Conservation (phyloP, 2,888 invertebrate species). For the Mythimna ferrago region DNA sequence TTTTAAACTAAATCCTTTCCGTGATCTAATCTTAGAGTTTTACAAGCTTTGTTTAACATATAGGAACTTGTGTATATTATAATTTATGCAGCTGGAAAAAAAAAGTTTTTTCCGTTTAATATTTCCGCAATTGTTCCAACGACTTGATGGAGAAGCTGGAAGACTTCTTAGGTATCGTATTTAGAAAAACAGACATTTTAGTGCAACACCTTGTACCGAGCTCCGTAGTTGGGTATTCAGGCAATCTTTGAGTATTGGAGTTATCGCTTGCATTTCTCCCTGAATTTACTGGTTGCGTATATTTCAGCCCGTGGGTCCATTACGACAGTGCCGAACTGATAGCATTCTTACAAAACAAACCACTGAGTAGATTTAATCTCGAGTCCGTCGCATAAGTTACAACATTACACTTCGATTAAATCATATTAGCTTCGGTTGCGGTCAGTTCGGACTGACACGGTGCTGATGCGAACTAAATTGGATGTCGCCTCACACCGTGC, state of each 20-base stretch:
- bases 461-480: slow-evolving; percentile 61
- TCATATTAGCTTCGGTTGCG: slow-evolving; percentile 74
- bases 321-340: slow-evolving; percentile 64
- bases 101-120: neutral
- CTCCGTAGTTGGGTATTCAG: neutral
- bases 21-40: slow-evolving; percentile 27
- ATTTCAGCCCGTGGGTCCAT: slow-evolving; percentile 46
- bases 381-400: slow-evolving; percentile 67
- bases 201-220: neutral
- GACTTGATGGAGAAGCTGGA: neutral
- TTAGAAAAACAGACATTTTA: neutral
- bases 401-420: slow-evolving; percentile 72
- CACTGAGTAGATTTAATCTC: slow-evolving; percentile 65
- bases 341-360: slow-evolving; percentile 72
- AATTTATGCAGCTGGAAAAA: neutral
- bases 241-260: neutral
- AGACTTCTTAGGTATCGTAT: neutral
- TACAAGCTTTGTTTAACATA: neutral
- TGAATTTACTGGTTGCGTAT: slow-evolving; percentile 39
- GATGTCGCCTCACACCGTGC: slow-evolving; percentile 38
- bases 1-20: slow-evolving; percentile 30
- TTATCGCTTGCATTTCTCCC: slow-evolving; percentile 35
- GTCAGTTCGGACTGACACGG: slow-evolving; percentile 62
- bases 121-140: neutral
- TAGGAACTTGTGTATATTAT: neutral